Conservation (phyloP, 2,797 vertebrate genomes). For the Antennarius maculatus region DNA sequence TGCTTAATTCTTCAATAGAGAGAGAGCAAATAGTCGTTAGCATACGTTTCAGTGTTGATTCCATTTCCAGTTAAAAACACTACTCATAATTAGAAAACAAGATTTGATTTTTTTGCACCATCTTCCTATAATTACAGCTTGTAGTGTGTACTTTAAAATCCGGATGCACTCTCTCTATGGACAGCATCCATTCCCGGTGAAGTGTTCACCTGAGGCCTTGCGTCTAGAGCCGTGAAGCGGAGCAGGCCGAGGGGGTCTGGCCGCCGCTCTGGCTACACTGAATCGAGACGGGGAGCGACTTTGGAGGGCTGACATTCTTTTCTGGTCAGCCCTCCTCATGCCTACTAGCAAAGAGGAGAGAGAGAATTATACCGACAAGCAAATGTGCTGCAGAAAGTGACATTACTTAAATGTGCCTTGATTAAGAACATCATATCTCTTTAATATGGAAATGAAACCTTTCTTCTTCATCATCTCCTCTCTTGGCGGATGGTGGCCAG, state of each 20-base stretch:
- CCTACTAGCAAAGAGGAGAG: slow-evolving; percentile 89
- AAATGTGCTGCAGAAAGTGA: slow-evolving; percentile 24
- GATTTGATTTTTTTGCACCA: too few relatives aligned
- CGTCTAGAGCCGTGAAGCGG: slow-evolving; percentile 92
- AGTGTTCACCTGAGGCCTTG: slow-evolving; percentile 92
- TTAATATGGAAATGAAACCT: slow-evolving; percentile 82
- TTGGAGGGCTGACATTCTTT: slow-evolving; percentile 94
- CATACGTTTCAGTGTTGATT: not conserved
- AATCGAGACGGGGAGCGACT: slow-evolving; percentile 93
- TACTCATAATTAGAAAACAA: too few relatives aligned
- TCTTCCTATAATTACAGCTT: too few relatives aligned
- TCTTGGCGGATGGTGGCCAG: slow-evolving; percentile 87
- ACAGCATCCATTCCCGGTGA: slow-evolving; percentile 51
- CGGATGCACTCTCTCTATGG: slow-evolving; percentile 64
- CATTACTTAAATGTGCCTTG: not conserved
- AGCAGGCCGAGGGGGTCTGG: slow-evolving; percentile 94
- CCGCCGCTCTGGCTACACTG: slow-evolving; percentile 92
- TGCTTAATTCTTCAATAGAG: slow-evolving; percentile 67
- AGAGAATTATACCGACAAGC: slow-evolving; percentile 83
- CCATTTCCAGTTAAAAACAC: not conserved
- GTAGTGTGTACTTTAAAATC: not conserved
- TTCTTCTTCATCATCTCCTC: slow-evolving; percentile 96
- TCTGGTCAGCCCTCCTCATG: slow-evolving; percentile 94
- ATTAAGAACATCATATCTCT: not conserved
- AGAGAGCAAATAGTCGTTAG: slow-evolving; percentile 41